Conservation (phyloP, 2,888 invertebrate species). For the Aphodius granarius region DNA sequence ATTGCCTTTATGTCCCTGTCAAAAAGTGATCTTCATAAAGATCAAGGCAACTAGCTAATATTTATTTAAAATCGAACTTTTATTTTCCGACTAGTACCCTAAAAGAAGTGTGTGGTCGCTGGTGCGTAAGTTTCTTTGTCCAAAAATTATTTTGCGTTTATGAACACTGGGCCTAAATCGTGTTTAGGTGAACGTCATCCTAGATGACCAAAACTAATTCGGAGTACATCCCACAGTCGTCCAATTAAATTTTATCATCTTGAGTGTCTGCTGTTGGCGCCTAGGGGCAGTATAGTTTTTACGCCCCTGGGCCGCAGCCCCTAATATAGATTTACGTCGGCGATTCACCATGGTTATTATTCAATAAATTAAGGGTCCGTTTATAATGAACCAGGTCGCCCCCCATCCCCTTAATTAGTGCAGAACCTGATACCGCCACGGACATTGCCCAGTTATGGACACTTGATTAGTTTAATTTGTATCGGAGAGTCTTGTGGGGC, state of each 20-base stretch:
- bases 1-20: not conserved
- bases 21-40: not conserved
- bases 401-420: conserved; percentile 47
- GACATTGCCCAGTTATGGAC: conserved; percentile 50
- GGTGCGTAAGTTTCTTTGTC: no score
- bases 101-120: no score
- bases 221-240: not conserved
- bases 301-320: not conserved
- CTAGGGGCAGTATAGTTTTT: conserved; percentile 8
- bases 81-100: no score
- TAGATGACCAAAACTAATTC: not conserved
- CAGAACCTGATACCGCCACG: conserved; percentile 49
- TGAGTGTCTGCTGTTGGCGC: not conserved
- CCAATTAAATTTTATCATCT: conserved; percentile 3
- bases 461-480: conserved; percentile 53
- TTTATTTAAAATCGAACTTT: no score
- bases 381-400: conserved; percentile 48
- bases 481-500: conserved; percentile 42
- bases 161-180: not conserved
- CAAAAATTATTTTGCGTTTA: no score
- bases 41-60: no score
- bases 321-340: conserved; percentile 54
- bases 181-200: not conserved
- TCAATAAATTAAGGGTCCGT: conserved; percentile 52
- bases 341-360: conserved; percentile 54